Evolutionary conservation across 2,888 invertebrate species (phyloP).

Genomic region (Mylabris sibirica): DNA sequence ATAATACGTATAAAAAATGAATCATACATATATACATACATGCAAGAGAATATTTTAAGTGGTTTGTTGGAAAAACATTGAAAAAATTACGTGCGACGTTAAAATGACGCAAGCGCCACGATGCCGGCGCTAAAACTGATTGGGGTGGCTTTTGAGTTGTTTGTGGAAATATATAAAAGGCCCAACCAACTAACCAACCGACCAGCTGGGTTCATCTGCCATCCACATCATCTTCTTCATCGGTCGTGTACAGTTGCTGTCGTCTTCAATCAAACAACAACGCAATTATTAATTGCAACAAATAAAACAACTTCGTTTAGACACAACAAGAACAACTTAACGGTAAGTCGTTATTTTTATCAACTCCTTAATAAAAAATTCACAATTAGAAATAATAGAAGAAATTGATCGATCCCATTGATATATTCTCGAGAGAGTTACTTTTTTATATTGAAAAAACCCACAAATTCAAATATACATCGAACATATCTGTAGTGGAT

Average conservation of each 20-base stretch:
- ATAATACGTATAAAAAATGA: neutral
- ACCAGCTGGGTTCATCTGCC: constrained; percentile 31
- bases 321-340: neutral
- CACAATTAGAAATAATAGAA: no score
- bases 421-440: neutral
- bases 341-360: neutral
- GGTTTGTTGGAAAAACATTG: constrained; percentile 2
- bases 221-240: constrained; percentile 27
- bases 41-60: neutral
- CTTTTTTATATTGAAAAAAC: neutral
- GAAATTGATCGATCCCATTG: neutral
- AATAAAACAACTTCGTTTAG: neutral
- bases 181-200: constrained; percentile 25
- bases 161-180: constrained; percentile 42
- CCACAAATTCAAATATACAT: neutral
- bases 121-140: constrained; percentile 48
- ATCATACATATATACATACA: neutral
- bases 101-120: constrained; percentile 38
- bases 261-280: constrained; percentile 15
- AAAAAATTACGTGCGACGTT: constrained; percentile 16
- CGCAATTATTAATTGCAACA: neutral
- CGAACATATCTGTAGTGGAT: neutral
- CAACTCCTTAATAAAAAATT: no score
- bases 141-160: constrained; percentile 37
- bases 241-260: constrained; percentile 17